Conservation (phyloP, 23 tunicate genomes). For the Ascidia mentula region DNA sequence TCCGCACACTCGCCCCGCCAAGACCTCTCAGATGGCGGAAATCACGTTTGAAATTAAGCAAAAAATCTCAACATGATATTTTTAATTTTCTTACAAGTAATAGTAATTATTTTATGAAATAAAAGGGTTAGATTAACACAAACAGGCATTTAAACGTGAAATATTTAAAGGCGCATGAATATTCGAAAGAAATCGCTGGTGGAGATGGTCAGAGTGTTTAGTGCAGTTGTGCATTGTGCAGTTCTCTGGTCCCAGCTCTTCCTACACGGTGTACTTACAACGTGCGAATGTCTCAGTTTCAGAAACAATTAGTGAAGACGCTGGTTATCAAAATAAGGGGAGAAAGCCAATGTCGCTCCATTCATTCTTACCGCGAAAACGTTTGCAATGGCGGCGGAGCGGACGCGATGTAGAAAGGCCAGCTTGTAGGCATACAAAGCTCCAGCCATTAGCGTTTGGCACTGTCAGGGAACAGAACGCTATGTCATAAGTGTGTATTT, state of each 20-base stretch:
- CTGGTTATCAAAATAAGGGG: slow-evolving; percentile 87
- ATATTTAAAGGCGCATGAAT: slow-evolving; percentile 56
- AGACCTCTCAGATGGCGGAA: not conserved
- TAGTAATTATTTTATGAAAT: not conserved
- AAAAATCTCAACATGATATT: not conserved
- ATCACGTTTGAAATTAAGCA: not conserved
- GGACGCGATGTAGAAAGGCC: not conserved
- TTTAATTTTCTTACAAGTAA: not conserved
- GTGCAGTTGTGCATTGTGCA: slow-evolving; percentile 72
- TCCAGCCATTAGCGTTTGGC: not conserved
- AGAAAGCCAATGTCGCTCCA: slow-evolving; percentile 73
- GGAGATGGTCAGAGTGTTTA: slow-evolving; percentile 34
- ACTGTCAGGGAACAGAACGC: not conserved
- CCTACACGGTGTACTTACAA: slow-evolving; percentile 75
- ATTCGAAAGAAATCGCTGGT: slow-evolving; percentile 44
- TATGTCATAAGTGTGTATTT: not conserved
- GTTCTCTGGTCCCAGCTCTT: slow-evolving; percentile 70
- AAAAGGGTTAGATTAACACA: not conserved
- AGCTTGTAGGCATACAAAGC: not conserved
- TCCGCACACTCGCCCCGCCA: not conserved
- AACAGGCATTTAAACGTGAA: not conserved
- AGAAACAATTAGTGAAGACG: slow-evolving; percentile 85
- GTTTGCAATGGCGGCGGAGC: not conserved
- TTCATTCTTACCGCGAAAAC: slow-evolving; percentile 29
- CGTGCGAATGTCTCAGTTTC: slow-evolving; percentile 79